A percentile compares a stretch with the other conserved stretches of the same genome.
Conservation (phyloP, 1,140 invertebrate genomes). For the Planococcus citri region DNA sequence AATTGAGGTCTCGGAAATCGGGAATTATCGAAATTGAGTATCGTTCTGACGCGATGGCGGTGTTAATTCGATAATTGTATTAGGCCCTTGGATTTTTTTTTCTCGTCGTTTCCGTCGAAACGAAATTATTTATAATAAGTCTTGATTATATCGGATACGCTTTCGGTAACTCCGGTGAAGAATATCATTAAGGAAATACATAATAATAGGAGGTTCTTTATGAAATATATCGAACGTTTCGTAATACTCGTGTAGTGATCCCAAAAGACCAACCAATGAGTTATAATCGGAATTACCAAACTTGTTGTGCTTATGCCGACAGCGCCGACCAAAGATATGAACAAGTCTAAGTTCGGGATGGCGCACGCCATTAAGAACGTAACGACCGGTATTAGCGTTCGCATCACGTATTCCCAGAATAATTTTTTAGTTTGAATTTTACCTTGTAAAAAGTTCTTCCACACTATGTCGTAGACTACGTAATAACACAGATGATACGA, state of each 20-base stretch:
- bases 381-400: neutral
- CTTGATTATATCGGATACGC: neutral
- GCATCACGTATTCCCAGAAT: conserved; percentile 21
- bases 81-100: no score
- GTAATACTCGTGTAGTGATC: conserved; percentile 29
- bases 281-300: conserved; percentile 23
- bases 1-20: no score
- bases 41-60: no score
- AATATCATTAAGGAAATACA: neutral
- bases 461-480: conserved; percentile 46
- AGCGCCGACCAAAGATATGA: conserved; percentile 26
- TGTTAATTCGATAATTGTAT: no score
- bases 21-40: no score
- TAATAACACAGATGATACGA: conserved; percentile 48
- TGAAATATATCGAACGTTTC: neutral
- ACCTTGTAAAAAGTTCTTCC: conserved; percentile 28
- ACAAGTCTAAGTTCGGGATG: conserved; percentile 24
- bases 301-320: conserved; percentile 21
- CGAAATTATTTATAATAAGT: neutral
- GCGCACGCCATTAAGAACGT: conserved; percentile 22
- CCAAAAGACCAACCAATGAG: conserved; percentile 49
- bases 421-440: neutral
- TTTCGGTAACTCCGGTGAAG: neutral
- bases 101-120: no score
- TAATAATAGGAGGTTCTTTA: neutral